phyloP scores from a whole-genome alignment of 2,888 invertebrate species.

The Microplitis deprimator region DNA sequence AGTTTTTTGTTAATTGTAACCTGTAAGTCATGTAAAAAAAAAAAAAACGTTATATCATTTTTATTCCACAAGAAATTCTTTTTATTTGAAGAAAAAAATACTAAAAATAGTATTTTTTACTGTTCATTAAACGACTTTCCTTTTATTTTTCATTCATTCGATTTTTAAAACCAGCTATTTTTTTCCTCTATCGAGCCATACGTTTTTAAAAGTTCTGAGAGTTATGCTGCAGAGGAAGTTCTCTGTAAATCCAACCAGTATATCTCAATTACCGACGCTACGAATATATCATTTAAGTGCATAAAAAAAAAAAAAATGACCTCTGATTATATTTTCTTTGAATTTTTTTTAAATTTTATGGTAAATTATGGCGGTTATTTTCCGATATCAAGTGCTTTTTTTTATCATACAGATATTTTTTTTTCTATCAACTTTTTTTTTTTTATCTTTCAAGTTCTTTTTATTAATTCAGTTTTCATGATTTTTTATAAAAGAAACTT shows the following conservation, averaged over 20 bases:
- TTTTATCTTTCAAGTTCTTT: too few relatives aligned
- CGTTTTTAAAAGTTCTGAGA: neutral
- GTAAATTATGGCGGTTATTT: too few relatives aligned
- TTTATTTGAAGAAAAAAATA: neutral
- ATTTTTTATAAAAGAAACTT: too few relatives aligned
- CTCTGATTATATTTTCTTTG: neutral
- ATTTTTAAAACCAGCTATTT: neutral
- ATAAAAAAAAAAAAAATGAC: neutral
- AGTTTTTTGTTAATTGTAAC: slow-evolving; percentile 41
- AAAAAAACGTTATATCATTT: neutral
- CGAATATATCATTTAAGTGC: neutral
- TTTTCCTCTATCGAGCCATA: neutral
- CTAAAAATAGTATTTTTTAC: neutral
- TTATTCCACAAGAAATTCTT: slow-evolving; percentile 9
- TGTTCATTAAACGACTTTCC: neutral
- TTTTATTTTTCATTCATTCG: neutral
- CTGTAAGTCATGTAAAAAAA: slow-evolving; percentile 11
- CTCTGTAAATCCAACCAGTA: neutral
- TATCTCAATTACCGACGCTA: neutral
- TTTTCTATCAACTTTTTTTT: too few relatives aligned
- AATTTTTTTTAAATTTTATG: too few relatives aligned
- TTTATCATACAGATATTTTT: too few relatives aligned
- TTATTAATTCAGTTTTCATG: too few relatives aligned
- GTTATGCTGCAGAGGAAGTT: neutral
- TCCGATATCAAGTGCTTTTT: too few relatives aligned